Conservation (phyloP, 2,113 vertebrate species). For the Ceuthmochares aereus region DNA sequence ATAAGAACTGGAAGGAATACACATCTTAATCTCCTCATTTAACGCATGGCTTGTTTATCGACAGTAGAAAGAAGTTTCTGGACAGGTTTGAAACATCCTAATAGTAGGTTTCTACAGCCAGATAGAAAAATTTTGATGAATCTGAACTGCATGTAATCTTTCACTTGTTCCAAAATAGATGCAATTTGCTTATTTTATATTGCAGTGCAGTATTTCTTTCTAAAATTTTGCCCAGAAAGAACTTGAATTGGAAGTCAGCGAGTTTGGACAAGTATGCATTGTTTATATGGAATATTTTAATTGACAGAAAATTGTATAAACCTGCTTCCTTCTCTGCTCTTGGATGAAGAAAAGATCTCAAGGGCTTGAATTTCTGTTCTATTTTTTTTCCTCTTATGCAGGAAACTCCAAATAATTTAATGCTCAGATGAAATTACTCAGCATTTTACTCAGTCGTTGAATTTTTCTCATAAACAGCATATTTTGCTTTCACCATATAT, state of each 20-base stretch:
- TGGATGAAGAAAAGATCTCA: slow-evolving; percentile 34
- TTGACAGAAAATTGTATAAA: slow-evolving; percentile 52
- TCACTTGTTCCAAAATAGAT: slow-evolving; percentile 41
- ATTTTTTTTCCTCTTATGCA: slow-evolving; percentile 35
- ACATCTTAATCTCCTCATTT: not conserved
- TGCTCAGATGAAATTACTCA: slow-evolving; percentile 65
- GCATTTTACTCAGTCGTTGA: slow-evolving; percentile 32
- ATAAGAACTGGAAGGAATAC: slow-evolving; percentile 38
- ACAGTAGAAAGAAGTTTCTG: slow-evolving; percentile 49
- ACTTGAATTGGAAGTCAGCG: slow-evolving; percentile 46
- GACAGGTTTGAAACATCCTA: slow-evolving; percentile 35
- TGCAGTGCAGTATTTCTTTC: slow-evolving; percentile 34
- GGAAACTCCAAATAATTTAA: slow-evolving; percentile 68
- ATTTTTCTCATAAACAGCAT: not conserved
- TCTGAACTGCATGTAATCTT: not conserved
- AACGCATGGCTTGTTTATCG: slow-evolving; percentile 52
- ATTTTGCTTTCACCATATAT: slow-evolving; percentile 1
- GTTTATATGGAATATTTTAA: slow-evolving; percentile 66
- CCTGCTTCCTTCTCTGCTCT: slow-evolving; percentile 36
- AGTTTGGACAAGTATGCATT: slow-evolving; percentile 39
- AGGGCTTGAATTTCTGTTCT: slow-evolving; percentile 30
- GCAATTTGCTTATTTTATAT: slow-evolving; percentile 57
- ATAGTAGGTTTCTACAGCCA: slow-evolving; percentile 36
- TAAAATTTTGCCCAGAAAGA: slow-evolving; percentile 14
- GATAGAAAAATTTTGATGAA: slow-evolving; percentile 1